phyloP scores from a whole-genome alignment of 2,113 vertebrate genomes.

The Psittacula cyanocephala region DNA sequence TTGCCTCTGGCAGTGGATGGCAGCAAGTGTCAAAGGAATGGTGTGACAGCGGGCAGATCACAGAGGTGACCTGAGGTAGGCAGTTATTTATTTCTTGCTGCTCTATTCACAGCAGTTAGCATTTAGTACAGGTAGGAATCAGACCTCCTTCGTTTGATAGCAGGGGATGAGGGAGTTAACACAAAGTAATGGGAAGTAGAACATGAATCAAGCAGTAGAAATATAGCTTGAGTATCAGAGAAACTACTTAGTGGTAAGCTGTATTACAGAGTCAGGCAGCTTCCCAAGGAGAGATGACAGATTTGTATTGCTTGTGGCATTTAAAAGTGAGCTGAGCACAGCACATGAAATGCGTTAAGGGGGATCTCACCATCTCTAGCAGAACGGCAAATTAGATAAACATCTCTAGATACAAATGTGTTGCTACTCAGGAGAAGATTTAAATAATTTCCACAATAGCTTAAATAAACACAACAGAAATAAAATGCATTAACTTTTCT shows the following conservation, averaged over 20 bases:
- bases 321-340: slow-evolving; percentile 28
- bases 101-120: not conserved
- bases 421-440: not conserved
- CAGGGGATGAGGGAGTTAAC: slow-evolving; percentile 36
- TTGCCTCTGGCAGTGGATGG: not conserved
- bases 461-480: not conserved
- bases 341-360: not conserved
- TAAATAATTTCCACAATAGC: not conserved
- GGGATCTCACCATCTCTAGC: not conserved
- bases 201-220: slow-evolving; percentile 55
- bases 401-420: not conserved
- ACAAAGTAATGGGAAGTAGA: not conserved
- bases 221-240: slow-evolving; percentile 58
- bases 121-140: not conserved
- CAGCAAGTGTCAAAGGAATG: not conserved
- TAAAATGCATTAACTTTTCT: not conserved
- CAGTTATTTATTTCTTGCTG: not conserved
- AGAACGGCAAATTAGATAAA: not conserved
- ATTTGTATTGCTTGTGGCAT: slow-evolving; percentile 46
- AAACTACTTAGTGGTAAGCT: slow-evolving; percentile 67
- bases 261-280: slow-evolving; percentile 65
- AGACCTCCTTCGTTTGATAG: not conserved
- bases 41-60: not conserved
- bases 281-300: slow-evolving; percentile 64
- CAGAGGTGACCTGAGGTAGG: not conserved